Conservation (phyloP, 2,113 vertebrate species). For the Cololabis saira region DNA sequence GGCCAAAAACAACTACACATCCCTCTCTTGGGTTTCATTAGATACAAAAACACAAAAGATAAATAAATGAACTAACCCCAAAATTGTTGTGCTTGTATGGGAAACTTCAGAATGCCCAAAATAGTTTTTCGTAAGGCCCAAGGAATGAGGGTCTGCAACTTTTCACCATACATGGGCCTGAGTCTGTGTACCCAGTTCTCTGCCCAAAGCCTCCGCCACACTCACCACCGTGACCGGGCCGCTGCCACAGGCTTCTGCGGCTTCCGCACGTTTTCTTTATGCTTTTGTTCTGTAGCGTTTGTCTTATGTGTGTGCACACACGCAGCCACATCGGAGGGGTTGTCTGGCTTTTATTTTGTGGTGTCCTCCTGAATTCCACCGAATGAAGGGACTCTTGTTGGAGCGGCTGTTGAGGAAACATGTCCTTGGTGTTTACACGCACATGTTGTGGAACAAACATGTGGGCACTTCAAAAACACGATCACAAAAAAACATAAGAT, state of each 20-base stretch:
- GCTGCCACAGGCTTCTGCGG: conserved; percentile 27
- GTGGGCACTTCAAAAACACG: neutral
- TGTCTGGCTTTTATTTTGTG: conserved; percentile 2
- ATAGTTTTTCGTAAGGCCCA: conserved; percentile 73
- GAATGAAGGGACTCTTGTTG: conserved; percentile 24
- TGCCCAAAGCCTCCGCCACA: conserved; percentile 24
- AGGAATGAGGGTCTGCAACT: conserved; percentile 77
- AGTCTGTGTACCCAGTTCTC: conserved; percentile 36
- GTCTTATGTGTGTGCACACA: conserved; percentile 16
- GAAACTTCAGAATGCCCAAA: conserved; percentile 81
- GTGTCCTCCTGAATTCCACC: conserved; percentile 6
- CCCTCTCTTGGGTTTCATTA: conserved; percentile 78
- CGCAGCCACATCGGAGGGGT: conserved; percentile 1
- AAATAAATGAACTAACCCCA: conserved; percentile 84
- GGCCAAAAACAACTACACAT: conserved; percentile 77
- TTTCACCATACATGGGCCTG: conserved; percentile 83
- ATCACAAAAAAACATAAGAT: neutral
- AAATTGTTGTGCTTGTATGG: conserved; percentile 80
- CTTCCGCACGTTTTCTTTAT: conserved; percentile 6
- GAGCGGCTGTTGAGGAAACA: conserved; percentile 23
- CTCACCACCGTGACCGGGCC: conserved; percentile 39
- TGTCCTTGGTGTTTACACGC: conserved; percentile 27
- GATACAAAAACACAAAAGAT: conserved; percentile 77
- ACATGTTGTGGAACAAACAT: conserved; percentile 8
- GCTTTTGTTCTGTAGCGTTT: conserved; percentile 32